Conservation (phyloP, 30 jellyfish, hydroid and myxozoan genomes). For the Aurelia aurita region DNA sequence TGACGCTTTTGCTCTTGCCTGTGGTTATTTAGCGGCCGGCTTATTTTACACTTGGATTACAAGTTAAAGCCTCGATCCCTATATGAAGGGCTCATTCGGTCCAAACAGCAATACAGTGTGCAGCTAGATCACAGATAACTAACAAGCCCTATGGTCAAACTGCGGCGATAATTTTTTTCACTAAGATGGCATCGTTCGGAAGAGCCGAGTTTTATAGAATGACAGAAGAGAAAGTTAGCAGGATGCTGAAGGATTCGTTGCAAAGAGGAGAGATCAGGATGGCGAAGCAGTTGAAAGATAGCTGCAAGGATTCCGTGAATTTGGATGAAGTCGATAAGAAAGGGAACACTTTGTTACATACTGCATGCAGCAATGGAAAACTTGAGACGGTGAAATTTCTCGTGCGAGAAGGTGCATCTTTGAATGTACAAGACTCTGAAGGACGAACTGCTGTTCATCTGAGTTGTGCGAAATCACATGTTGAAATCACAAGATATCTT, state of each 20-base stretch:
- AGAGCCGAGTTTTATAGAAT: constrained; percentile 57
- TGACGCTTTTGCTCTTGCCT: constrained; percentile 24
- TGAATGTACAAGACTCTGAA: constrained; percentile 17
- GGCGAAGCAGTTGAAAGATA: constrained; percentile 41
- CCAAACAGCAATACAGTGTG: background rate
- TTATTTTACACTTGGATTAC: constrained; percentile 11
- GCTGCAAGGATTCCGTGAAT: constrained; percentile 25
- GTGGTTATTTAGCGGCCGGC: constrained; percentile 30
- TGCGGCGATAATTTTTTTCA: background rate
- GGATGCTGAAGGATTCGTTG: constrained; percentile 32
- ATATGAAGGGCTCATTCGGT: constrained; percentile 31
- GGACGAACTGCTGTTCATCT: constrained; percentile 71
- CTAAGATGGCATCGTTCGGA: constrained; percentile 14
- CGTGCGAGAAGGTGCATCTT: constrained; percentile 56
- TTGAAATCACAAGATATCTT: constrained; percentile 31
- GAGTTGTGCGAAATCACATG: constrained; percentile 38
- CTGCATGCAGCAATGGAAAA: constrained; percentile 61
- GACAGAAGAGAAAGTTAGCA: constrained; percentile 20
- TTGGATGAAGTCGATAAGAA: constrained; percentile 36
- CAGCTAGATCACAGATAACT: background rate
- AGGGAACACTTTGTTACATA: constrained; percentile 55
- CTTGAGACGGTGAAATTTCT: constrained; percentile 31
- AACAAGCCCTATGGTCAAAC: background rate
- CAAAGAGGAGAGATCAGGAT: constrained; percentile 44
- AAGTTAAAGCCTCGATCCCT: constrained; percentile 7